Base-by-base conservation (phyloP, 2,113 vertebrate species). In the Leptocoma aspasia region DNA sequence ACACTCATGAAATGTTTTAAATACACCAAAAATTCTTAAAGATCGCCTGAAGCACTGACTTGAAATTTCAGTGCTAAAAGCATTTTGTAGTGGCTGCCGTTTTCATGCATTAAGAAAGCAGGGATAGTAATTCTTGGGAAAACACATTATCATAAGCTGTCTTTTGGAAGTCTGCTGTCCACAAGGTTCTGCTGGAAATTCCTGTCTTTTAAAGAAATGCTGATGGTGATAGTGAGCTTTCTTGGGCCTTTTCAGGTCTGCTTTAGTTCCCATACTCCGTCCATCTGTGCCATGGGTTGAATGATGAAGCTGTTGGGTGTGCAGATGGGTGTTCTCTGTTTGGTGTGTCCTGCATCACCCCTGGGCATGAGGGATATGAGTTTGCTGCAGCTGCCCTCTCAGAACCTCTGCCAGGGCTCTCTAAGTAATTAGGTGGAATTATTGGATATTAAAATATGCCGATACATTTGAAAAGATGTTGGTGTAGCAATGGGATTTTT, bases 281-380 rank as follows among this genome's bases (percentile, higher is more conserved):
- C 23, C 14, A 10, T 64, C 30, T 35, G 17, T 68, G 70, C 57
- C 24, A 4, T 10, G 59, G 53, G 68, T 81, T 89, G 49, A 75
- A 66, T 54, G 56, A 84, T 44, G 54, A 49, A 61, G 54, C 71
- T 89, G 28, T 56, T 79, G 69, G 47, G 68, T 42, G 7, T 6
- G 3, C 26, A 63, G 56, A 35, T 75, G 41, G 22, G 8, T 39
- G n/a, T 26, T 13, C 30, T 33, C 23, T 18, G 37, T 52, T 72
- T 3, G 1, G 13, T 44, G 60, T n/a, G 44, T 64, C 49, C 57
- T 84, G 50, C 35, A 41, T 63, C 1, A 0, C 33, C 37, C 47
- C 30, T 3, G 9, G 56, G 15, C 35, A 19, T 1, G 2, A 72
- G 53, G 24, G 30, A 11, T 50, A 7, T 0, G 4, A 68, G 16